A percentile compares a stretch with the other conserved stretches of the same genome.
Conservation (phyloP, 1,140 invertebrate genomes). For the Drosophila grimshawi region DNA sequence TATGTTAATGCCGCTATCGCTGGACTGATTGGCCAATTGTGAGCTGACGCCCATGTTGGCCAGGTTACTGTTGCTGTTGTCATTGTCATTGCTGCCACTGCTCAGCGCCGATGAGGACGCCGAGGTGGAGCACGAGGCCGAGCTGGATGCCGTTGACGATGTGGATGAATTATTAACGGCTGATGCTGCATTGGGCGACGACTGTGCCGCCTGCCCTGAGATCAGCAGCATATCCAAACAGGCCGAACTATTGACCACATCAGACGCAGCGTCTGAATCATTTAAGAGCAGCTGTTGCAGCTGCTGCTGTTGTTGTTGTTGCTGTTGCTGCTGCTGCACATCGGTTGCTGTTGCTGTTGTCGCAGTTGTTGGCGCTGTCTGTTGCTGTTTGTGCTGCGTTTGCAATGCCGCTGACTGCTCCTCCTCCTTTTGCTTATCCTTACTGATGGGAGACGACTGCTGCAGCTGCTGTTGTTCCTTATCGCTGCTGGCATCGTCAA, state of each 20-base stretch:
- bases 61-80: slow-evolving; percentile 4
- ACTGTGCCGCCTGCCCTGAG: slow-evolving; percentile 66
- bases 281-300: slow-evolving; percentile 50
- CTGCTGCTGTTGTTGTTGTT: slow-evolving; percentile 1
- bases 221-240: slow-evolving; percentile 72
- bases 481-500: slow-evolving; percentile 54
- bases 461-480: not conserved
- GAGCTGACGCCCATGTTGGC: slow-evolving; percentile 18
- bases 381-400: slow-evolving; percentile 37
- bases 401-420: not conserved
- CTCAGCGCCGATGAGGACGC: slow-evolving; percentile 44
- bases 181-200: slow-evolving; percentile 64
- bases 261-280: slow-evolving; percentile 69
- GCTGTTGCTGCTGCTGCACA: slow-evolving; percentile 23
- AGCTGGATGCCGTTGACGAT: slow-evolving; percentile 43
- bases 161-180: slow-evolving; percentile 40
- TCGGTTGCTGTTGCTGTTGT: slow-evolving; percentile 4
- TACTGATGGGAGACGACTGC: not conserved
- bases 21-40: slow-evolving; percentile 66
- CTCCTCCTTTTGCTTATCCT: slow-evolving; percentile 42
- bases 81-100: slow-evolving; percentile 24
- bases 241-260: slow-evolving; percentile 61
- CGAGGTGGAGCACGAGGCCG: slow-evolving; percentile 44
- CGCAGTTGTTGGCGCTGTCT: slow-evolving; percentile 14
- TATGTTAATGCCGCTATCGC: slow-evolving; percentile 72